Base-by-base conservation (phyloP, 1,140 invertebrate genomes). In the Aphelinus certus region DNA sequence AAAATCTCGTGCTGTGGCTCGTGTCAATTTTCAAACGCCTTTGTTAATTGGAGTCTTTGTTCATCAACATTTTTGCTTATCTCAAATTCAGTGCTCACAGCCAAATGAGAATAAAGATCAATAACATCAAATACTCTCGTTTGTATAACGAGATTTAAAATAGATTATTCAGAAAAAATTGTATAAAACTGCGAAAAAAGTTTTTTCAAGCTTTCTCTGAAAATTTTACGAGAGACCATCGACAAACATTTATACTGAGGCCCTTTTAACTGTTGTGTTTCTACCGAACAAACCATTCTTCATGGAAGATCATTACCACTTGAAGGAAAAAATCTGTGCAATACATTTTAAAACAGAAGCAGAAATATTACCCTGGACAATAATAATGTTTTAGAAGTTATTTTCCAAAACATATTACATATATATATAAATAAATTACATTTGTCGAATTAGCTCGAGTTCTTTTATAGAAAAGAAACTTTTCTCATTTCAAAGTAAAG, bases 51-150 rank as follows among this genome's bases (percentile, higher is more conserved):
- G 67, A 77, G 71, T 75, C 64, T 76, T 70, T 70, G 5, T 47
- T 58, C n/a, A 45, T 48, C 2, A 42, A 66, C 2, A 55, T 71
- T 58, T 55, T 46, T 7, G n/a, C n/a, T 62, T 56, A 9, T 42
- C 10, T 77, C 76, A 61, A 74, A 79, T 80, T 65, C 65, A 68
- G 80, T 80, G 75, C 77, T 86, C 84, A 86, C 84, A 86, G 83
- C 83, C 84, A 84, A 83, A 76, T 65, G 77, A 79, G 75, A 76
- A 78, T 79, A 79, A 49, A 78, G 69, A 77, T 72, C 55, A 56
- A 26, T 53, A 75, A 70, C 66, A 66, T 65, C 49, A 48, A 26
- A 26, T 26, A 26, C 26, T 26, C 26, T n/a, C n/a, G n/a, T n/a
- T n/a, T n/a, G n/a, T n/a, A n/a, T n/a, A n/a, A n/a, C n/a, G n/a